Percentiles rank a stretch among this genome's conserved stretches.
These are phyloP conservation scores for Apodemus speciosus DNA, from an alignment of 2,113 vertebrate species.

Conservation along the genomic window DNA sequence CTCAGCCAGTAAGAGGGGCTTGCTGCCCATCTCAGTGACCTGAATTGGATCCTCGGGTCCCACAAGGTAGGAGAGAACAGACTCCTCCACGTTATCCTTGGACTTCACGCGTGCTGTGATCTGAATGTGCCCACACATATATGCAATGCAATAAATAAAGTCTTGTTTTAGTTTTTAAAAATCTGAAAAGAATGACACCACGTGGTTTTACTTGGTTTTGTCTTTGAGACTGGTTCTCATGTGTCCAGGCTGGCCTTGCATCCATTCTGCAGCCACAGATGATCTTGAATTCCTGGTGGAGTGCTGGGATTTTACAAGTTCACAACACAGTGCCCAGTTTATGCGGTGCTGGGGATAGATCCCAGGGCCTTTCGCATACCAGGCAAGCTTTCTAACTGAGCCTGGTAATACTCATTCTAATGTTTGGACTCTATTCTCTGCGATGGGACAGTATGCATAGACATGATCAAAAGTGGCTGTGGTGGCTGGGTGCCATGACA, in stretches of 20 bases:
- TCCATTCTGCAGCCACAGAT: background rate
- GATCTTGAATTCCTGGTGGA: background rate
- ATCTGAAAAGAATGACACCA: background rate
- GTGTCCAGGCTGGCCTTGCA: background rate
- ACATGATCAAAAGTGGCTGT: background rate
- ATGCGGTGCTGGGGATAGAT: background rate
- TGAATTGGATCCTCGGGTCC: background rate
- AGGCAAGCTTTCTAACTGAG: background rate
- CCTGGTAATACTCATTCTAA: background rate
- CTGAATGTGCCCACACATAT: too few species aligned
- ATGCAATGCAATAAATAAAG: background rate
- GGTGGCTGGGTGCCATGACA: too few species aligned
- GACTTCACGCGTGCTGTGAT: background rate
- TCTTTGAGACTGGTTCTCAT: background rate
- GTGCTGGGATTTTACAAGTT: background rate
- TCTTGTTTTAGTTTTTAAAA: background rate
- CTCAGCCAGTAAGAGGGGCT: background rate
- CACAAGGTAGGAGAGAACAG: background rate
- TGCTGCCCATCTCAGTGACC: background rate
- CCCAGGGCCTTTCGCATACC: background rate
- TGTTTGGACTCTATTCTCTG: too few species aligned
- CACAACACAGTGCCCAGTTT: background rate
- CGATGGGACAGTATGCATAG: rapidly evolving
- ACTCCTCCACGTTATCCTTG: background rate
- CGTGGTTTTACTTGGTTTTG: background rate